Percentiles rank a stretch among this genome's conserved stretches.
Evolutionary conservation across 2,888 invertebrate genomes (phyloP).

Genomic region (Melikaiella ostensackeni): DNA sequence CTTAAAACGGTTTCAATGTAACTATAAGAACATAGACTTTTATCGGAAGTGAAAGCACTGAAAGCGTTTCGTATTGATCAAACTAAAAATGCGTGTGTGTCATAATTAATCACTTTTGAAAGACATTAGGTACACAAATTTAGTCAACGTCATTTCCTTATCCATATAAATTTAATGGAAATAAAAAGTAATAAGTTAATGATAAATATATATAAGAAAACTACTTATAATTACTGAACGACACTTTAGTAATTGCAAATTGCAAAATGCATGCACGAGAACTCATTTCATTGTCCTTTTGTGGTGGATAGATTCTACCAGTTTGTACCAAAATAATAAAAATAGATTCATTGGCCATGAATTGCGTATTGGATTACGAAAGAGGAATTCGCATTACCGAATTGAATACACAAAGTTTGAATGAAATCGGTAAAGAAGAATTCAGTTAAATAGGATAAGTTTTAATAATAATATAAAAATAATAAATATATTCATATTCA

Average conservation of each 20-base stretch:
- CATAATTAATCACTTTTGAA: conserved; percentile 26
- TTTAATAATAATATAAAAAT: too few relatives aligned
- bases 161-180: background rate
- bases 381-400: background rate
- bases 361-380: background rate
- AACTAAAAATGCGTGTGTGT: conserved; percentile 28
- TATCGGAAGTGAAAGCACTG: conserved; percentile 24
- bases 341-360: background rate
- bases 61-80: conserved; percentile 37
- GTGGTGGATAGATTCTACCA: background rate
- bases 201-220: background rate
- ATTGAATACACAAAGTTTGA: too few relatives aligned
- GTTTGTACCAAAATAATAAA: background rate
- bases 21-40: conserved; percentile 8
- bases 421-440: too few relatives aligned
- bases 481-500: too few relatives aligned
- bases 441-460: too few relatives aligned
- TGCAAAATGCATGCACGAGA: background rate
- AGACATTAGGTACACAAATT: background rate
- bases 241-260: background rate
- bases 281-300: background rate
- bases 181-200: background rate
- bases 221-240: background rate
- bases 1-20: conserved; percentile 37
- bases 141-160: background rate